These are phyloP conservation scores for Atherix ibis DNA, from an alignment of 2,888 invertebrate genomes.

Conservation along the genomic window DNA sequence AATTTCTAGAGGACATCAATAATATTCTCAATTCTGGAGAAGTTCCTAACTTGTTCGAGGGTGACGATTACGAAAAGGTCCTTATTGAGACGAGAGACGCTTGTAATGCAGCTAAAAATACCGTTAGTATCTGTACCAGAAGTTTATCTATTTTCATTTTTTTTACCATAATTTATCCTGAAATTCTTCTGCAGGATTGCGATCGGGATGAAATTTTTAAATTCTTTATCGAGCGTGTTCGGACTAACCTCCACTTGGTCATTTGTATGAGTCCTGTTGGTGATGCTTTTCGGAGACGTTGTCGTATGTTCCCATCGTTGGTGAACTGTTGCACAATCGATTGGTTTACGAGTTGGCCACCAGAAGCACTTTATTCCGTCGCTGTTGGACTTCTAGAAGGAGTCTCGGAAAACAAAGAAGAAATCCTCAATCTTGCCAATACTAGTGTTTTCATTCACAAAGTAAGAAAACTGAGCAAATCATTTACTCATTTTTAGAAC, in stretches of 20 bases:
- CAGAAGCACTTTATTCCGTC: constrained; percentile 70
- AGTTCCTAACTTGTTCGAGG: constrained; percentile 79
- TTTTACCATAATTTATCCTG: constrained; percentile 1
- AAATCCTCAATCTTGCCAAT: constrained; percentile 38
- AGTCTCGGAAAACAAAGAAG: constrained; percentile 37
- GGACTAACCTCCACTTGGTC: constrained; percentile 70
- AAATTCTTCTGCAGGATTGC: constrained; percentile 34
- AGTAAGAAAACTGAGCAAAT: constrained; percentile 24
- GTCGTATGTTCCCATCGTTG: constrained; percentile 87
- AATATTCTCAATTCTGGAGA: constrained; percentile 87
- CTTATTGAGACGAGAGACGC: constrained; percentile 57
- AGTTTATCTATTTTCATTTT: neutral
- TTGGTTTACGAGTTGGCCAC: constrained; percentile 88
- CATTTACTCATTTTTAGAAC: no score
- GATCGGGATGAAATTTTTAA: constrained; percentile 66
- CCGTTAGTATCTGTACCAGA: constrained; percentile 29
- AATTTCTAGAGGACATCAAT: constrained; percentile 82
- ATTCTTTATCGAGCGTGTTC: constrained; percentile 69
- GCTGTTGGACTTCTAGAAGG: constrained; percentile 54
- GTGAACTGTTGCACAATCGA: constrained; percentile 91
- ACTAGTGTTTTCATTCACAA: constrained; percentile 60
- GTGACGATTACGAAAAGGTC: constrained; percentile 71
- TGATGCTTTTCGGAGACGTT: constrained; percentile 70
- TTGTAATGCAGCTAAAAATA: constrained; percentile 52
- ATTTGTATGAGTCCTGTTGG: constrained; percentile 86